phyloP scores from a whole-genome alignment of 2,113 vertebrate genomes.

The Thymallus thymallus region DNA sequence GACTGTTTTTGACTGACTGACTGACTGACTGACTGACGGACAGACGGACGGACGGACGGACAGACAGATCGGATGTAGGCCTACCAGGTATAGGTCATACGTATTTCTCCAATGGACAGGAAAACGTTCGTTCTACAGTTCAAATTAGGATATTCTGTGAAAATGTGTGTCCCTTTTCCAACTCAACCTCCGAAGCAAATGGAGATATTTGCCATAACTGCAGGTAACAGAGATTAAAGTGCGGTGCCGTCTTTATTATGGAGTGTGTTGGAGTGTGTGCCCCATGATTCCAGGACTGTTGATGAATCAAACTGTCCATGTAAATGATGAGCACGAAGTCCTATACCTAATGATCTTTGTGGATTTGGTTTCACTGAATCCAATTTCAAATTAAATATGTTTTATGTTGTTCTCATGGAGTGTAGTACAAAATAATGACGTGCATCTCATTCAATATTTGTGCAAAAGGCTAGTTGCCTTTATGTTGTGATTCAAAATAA shows the following conservation, averaged over 20 bases:
- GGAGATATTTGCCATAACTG: too few species aligned
- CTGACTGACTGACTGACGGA: too few species aligned
- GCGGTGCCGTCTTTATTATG: too few species aligned
- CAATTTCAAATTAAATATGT: background rate
- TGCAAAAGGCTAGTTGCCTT: background rate
- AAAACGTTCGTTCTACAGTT: background rate
- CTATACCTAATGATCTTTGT: background rate
- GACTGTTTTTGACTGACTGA: constrained; percentile 42
- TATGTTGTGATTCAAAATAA: constrained; percentile 1
- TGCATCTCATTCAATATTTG: background rate
- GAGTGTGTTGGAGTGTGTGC: background rate
- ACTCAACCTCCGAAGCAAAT: background rate
- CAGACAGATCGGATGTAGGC: background rate
- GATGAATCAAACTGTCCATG: background rate
- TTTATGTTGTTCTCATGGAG: background rate
- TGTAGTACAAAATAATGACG: constrained; percentile 6
- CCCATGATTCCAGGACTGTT: background rate
- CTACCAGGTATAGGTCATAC: background rate
- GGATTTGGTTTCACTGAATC: background rate
- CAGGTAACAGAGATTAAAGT: too few species aligned
- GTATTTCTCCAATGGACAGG: background rate
- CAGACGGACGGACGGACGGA: too few species aligned
- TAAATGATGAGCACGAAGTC: background rate
- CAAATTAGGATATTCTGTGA: background rate
- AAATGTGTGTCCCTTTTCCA: background rate